Base-by-base conservation (phyloP, 2,888 invertebrate genomes). In the Gasteruption jaculator region DNA sequence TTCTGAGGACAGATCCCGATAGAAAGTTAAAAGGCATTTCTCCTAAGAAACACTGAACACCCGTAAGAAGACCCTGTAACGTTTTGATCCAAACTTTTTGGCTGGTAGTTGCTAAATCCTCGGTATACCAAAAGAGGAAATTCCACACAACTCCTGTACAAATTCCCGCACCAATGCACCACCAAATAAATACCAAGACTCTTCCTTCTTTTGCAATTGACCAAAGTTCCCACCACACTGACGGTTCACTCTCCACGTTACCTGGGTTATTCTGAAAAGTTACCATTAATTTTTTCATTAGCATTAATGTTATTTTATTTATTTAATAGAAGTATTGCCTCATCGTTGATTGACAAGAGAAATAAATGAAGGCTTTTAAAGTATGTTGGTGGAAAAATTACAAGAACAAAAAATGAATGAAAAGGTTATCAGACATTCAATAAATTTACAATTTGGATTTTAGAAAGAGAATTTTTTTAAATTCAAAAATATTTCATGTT, bases 21-120 rank as follows among this genome's bases (percentile, higher is more conserved):
- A 89, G 69, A 63, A 91, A 90, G 70, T 92, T 85, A 60, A 91
- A 88, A 0, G 91, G 91, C 56, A 91, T 73, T 69, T 92, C 92
- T 1, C 91, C 91, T 16, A 82, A 78, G 60, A 92, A 84, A 40
- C 86, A 86, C 65, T 91, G 89, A 42, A 88, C 79, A 5, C 82
- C 84, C 65, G 82, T 83, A 5, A 76, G 55, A 1, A 85, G 68
- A 0, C 88, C 88, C 64, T 87, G 83, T 11, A 87, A 59, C 0
- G 86, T 84, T 65, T 86, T 87, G n/a, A 81, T 75, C 63, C 81
- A 81, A 8, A 73, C 69, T 56, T 52, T 54, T 35, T 71, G 63
- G 18, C 52, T 43, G 40, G 60, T 36, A 3, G 58, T 61, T 0
- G 82, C 81, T 40, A 91, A 71, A 48, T 86, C 85, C 67, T 91